These are phyloP conservation scores for Cinclus mexicanus DNA, from an alignment of 2,113 vertebrate genomes.

Conservation along the genomic window DNA sequence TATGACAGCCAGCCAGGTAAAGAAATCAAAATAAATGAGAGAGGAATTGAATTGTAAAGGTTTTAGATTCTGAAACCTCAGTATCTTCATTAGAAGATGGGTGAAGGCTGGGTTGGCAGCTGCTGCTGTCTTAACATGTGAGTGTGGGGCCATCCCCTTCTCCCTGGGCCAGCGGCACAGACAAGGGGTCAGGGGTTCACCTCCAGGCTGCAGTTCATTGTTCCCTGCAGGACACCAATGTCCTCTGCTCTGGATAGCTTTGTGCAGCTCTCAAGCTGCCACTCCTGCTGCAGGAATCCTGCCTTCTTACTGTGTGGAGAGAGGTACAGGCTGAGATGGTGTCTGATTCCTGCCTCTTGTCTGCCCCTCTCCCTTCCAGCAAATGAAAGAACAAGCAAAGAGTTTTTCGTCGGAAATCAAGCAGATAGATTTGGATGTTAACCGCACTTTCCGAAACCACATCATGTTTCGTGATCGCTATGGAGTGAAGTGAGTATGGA, in stretches of 20 bases:
- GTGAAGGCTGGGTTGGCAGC: not conserved
- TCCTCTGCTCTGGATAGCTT: not conserved
- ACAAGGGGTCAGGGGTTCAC: not conserved
- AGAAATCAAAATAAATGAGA: not conserved
- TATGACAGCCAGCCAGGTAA: not conserved
- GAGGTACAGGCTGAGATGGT: not conserved
- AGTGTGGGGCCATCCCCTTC: not conserved
- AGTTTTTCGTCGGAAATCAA: conserved; percentile 87
- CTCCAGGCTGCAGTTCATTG: not conserved
- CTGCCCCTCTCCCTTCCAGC: conserved; percentile 62
- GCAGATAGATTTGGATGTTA: conserved; percentile 91
- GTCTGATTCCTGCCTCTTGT: not conserved
- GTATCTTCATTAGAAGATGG: not conserved
- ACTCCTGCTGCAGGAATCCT: not conserved
- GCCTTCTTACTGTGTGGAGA: not conserved
- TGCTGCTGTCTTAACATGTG: rapidly evolving
- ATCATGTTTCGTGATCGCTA: conserved; percentile 95
- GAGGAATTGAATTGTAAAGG: not conserved
- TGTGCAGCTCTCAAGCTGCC: not conserved
- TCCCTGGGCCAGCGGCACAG: not conserved
- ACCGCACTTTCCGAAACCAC: conserved; percentile 92
- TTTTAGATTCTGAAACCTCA: not conserved
- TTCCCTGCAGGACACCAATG: not conserved
- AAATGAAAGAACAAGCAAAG: conserved; percentile 89
- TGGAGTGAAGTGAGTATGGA: conserved; percentile 85